Evolutionary conservation across 2,797 vertebrate genomes (phyloP).

Genomic region (Eospalax fontanierii): DNA sequence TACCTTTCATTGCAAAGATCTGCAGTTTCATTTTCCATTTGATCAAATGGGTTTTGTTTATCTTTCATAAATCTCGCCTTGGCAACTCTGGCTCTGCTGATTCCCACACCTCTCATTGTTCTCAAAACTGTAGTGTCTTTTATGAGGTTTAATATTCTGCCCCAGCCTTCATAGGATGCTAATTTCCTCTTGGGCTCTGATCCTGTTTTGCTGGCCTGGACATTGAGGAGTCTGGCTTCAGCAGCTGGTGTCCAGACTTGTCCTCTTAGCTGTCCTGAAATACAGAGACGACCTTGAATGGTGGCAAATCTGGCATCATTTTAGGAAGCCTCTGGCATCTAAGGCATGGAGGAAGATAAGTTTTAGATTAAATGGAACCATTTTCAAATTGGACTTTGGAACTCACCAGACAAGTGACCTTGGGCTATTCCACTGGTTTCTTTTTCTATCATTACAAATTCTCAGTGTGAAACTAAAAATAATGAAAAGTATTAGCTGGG

Average conservation of each 20-base stretch:
- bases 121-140: slow-evolving; percentile 30
- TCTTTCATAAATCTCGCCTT: slow-evolving; percentile 57
- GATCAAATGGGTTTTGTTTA: slow-evolving; percentile 67
- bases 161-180: background rate
- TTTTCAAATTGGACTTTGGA: background rate
- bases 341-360: background rate
- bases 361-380: slow-evolving; percentile 32
- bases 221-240: background rate
- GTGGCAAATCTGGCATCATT: background rate
- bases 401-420: background rate
- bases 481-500: background rate
- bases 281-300: background rate
- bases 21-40: slow-evolving; percentile 73
- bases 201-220: background rate
- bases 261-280: background rate
- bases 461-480: background rate
- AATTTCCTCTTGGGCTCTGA: slow-evolving; percentile 55
- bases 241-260: background rate
- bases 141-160: slow-evolving; percentile 26
- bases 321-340: background rate
- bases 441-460: slow-evolving; percentile 13
- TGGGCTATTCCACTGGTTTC: background rate
- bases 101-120: slow-evolving; percentile 50
- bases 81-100: slow-evolving; percentile 52
- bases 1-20: slow-evolving; percentile 7